These are phyloP conservation scores for Drosophila prolongata DNA, from an alignment of 2,888 invertebrate genomes.

Conservation along the genomic window DNA sequence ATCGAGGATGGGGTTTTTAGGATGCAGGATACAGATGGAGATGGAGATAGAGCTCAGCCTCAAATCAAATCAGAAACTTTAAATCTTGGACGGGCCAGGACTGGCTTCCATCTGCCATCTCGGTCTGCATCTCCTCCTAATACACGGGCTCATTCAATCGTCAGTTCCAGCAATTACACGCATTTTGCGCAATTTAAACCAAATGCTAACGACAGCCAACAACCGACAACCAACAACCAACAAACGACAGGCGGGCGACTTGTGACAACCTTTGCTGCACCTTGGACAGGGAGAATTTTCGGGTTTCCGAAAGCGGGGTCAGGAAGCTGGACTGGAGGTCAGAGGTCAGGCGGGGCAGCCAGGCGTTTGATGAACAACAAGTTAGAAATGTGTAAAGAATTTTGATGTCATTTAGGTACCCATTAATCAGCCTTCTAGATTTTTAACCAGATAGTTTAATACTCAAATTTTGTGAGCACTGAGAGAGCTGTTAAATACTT, in stretches of 20 bases:
- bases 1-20: not conserved
- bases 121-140: constrained; percentile 62
- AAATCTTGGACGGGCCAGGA: constrained; percentile 49
- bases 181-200: constrained; percentile 80
- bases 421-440: not conserved
- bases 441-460: no score
- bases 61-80: constrained; percentile 75
- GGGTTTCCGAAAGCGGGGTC: not conserved
- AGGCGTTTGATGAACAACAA: constrained; percentile 72
- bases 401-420: not conserved
- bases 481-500: no score
- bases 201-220: constrained; percentile 80
- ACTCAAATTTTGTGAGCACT: no score
- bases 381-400: constrained; percentile 1
- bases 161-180: constrained; percentile 80
- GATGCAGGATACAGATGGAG: constrained; percentile 4
- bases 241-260: constrained; percentile 59
- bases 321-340: not conserved
- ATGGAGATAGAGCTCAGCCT: constrained; percentile 26
- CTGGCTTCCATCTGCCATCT: constrained; percentile 15
- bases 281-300: constrained; percentile 58
- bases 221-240: constrained; percentile 64
- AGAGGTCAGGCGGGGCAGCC: constrained; percentile 8
- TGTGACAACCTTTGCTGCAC: constrained; percentile 74
- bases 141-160: constrained; percentile 75